These are phyloP conservation scores for Ashinkailepas kermadecensis DNA, from an alignment of 2,888 invertebrate genomes.

Conservation along the genomic window DNA sequence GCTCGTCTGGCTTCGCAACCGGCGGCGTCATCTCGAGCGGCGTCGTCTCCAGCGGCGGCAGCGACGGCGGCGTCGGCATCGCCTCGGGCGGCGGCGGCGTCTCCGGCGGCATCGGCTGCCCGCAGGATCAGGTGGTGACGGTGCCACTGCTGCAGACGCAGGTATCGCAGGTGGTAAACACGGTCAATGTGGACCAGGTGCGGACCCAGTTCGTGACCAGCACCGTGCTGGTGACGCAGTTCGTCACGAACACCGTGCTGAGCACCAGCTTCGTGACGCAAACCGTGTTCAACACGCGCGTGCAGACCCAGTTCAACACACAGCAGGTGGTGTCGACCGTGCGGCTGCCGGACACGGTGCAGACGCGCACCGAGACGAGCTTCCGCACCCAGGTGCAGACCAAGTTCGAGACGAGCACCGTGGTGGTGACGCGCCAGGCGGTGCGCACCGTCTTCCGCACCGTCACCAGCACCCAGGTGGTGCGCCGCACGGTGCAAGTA, in stretches of 20 bases:
- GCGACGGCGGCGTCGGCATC: background rate
- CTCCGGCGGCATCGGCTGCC: background rate
- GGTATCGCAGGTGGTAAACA: slow-evolving; percentile 24
- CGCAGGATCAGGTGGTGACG: background rate
- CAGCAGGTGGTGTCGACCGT: background rate
- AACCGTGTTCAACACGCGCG: slow-evolving; percentile 26
- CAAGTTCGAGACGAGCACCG: background rate
- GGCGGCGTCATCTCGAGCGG: no score
- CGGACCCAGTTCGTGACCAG: slow-evolving; percentile 29
- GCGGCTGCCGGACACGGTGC: background rate
- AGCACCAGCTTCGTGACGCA: slow-evolving; percentile 30
- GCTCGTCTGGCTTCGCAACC: no score
- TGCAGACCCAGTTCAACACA: slow-evolving; percentile 25
- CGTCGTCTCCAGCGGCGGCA: no score
- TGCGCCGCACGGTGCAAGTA: background rate
- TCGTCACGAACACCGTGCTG: slow-evolving; percentile 28
- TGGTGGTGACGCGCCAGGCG: background rate
- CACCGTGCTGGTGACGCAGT: slow-evolving; percentile 28
- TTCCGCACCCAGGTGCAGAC: background rate
- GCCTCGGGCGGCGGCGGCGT: background rate
- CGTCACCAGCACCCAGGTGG: background rate
- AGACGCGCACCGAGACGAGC: background rate
- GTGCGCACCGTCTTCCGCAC: background rate
- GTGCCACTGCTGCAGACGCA: background rate
- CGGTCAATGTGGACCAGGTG: slow-evolving; percentile 29